Conservation (phyloP, 2,888 invertebrate genomes). For the Synergus itoensis region DNA sequence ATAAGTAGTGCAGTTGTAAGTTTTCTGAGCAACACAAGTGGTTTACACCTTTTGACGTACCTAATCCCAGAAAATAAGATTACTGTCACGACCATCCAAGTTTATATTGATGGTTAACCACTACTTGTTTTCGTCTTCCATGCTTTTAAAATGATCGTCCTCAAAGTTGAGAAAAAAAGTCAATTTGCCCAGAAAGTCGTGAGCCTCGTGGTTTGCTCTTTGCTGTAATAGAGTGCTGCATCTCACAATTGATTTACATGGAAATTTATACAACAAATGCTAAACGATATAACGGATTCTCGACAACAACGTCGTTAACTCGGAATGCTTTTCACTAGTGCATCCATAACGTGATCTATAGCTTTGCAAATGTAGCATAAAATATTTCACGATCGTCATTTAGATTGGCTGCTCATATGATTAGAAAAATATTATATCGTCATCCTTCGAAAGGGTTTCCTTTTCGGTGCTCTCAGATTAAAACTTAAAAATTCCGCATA, state of each 20-base stretch:
- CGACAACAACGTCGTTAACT: slow-evolving; percentile 39
- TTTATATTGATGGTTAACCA: slow-evolving; percentile 24
- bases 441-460: neutral
- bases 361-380: slow-evolving; percentile 27
- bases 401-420: neutral
- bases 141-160: neutral
- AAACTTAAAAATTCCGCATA: too few relatives aligned
- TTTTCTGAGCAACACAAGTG: neutral
- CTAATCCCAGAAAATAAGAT: neutral
- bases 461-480: too few relatives aligned
- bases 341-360: slow-evolving; percentile 33
- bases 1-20: slow-evolving; percentile 26
- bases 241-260: slow-evolving; percentile 37
- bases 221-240: slow-evolving; percentile 5
- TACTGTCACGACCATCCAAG: slow-evolving; percentile 19
- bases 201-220: slow-evolving; percentile 25
- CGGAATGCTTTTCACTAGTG: slow-evolving; percentile 31
- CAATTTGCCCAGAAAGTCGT: slow-evolving; percentile 23
- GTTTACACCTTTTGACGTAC: neutral
- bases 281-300: slow-evolving; percentile 36
- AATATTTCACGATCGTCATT: slow-evolving; percentile 39
- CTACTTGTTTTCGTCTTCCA: neutral
- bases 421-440: slow-evolving; percentile 2
- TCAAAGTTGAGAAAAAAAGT: neutral
- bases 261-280: slow-evolving; percentile 40